Percentiles rank a stretch among this genome's conserved stretches.
Conservation (phyloP, 30 jellyfish, hydroid and myxozoan species). For the Aurelia aurita region DNA sequence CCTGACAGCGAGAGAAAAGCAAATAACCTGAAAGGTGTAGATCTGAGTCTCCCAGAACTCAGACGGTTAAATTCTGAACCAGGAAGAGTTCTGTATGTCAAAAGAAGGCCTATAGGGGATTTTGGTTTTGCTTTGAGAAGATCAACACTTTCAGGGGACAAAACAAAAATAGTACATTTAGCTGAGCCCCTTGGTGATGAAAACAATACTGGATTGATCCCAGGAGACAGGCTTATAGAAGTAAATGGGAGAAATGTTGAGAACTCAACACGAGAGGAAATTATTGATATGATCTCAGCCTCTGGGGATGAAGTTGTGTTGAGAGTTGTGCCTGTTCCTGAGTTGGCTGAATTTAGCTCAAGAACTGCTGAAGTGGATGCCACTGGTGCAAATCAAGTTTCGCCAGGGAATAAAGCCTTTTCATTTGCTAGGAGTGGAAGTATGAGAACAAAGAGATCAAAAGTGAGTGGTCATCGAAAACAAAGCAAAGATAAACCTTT, state of each 20-base stretch:
- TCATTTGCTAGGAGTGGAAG: constrained; percentile 80
- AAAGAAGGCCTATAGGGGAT: constrained; percentile 80
- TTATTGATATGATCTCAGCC: constrained; percentile 78
- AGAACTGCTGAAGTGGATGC: constrained; percentile 70
- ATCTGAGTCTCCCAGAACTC: constrained; percentile 79
- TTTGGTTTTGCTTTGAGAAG: constrained; percentile 91
- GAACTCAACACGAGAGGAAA: constrained; percentile 66
- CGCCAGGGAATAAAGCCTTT: constrained; percentile 66
- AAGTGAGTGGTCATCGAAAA: constrained; percentile 18
- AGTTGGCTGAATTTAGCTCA: constrained; percentile 82
- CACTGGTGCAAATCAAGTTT: constrained; percentile 32
- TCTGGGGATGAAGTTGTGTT: constrained; percentile 86
- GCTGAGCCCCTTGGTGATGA: constrained; percentile 85
- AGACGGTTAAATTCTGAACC: constrained; percentile 15
- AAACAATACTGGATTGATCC: constrained; percentile 74
- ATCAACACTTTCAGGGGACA: constrained; percentile 65
- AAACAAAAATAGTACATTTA: constrained; percentile 54
- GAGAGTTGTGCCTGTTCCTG: constrained; percentile 90
- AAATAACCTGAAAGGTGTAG: constrained; percentile 45
- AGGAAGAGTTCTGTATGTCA: constrained; percentile 69
- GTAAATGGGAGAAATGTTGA: constrained; percentile 90
- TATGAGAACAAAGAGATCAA: constrained; percentile 64
- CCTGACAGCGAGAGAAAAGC: neutral
- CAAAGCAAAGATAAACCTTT: too few relatives aligned
- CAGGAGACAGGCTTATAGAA: constrained; percentile 93